Conservation (phyloP, 2,888 invertebrate species). For the Ormyrus nitidulus region DNA sequence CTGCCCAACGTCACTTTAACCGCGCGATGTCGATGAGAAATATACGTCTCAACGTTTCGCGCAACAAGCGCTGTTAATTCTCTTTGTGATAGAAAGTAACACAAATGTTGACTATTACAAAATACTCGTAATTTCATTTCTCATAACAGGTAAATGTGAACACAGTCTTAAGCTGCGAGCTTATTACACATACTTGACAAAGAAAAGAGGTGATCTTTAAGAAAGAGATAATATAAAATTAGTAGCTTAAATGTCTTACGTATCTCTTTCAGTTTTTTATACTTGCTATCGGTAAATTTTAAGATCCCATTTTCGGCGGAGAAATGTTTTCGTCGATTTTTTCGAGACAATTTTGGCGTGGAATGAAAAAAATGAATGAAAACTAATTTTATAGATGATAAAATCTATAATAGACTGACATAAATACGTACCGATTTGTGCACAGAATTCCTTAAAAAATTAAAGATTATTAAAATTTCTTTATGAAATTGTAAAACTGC, state of each 20-base stretch:
- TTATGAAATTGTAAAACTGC: slow-evolving; percentile 36
- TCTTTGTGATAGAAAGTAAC: slow-evolving; percentile 38
- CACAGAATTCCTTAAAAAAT: neutral
- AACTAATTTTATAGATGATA: slow-evolving; percentile 1
- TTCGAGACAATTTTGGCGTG: neutral
- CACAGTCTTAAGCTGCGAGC: neutral
- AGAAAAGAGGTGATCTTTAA: neutral
- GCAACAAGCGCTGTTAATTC: slow-evolving; percentile 73
- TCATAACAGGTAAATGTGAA: slow-evolving; percentile 56
- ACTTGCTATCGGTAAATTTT: slow-evolving; percentile 21
- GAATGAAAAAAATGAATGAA: neutral
- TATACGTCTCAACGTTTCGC: slow-evolving; percentile 77
- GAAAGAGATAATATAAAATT: slow-evolving; percentile 14
- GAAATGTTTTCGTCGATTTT: neutral
- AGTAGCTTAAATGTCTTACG: slow-evolving; percentile 14
- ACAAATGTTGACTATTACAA: slow-evolving; percentile 6
- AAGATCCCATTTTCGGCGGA: neutral
- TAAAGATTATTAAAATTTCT: neutral
- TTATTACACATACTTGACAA: slow-evolving; percentile 15
- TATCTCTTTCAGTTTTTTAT: slow-evolving; percentile 36
- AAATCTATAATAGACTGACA: slow-evolving; percentile 12
- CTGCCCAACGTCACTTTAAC: slow-evolving; percentile 89
- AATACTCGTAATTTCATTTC: slow-evolving; percentile 66
- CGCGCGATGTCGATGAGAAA: slow-evolving; percentile 93
- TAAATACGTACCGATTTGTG: neutral